phyloP scores from a whole-genome alignment of 2,888 invertebrate genomes.

The Mimumesa dahlbomi region DNA sequence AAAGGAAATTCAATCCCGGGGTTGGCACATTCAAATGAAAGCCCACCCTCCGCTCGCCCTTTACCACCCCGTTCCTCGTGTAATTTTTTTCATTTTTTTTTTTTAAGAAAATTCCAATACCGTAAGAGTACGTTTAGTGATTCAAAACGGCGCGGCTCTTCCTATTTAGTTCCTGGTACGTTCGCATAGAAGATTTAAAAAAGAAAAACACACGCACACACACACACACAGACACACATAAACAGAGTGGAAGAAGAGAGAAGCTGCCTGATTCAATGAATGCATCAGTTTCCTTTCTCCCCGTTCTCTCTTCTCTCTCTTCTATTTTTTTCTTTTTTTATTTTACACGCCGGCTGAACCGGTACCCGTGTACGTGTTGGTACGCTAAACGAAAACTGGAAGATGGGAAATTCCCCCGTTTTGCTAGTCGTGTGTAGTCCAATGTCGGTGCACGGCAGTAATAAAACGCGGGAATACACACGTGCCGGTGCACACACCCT shows the following conservation, averaged over 20 bases:
- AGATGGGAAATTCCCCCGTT: conserved; percentile 31
- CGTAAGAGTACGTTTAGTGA: conserved; percentile 34
- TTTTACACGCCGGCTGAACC: background rate
- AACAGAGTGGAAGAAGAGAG: no score
- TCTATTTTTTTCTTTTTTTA: no score
- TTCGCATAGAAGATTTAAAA: conserved; percentile 21
- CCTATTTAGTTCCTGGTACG: conserved; percentile 34
- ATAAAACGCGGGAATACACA: conserved; percentile 31
- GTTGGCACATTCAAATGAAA: conserved; percentile 28
- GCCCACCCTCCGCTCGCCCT: no score
- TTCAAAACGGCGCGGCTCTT: conserved; percentile 28
- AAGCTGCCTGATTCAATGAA: conserved; percentile 30
- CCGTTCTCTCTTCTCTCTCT: conserved; percentile 2
- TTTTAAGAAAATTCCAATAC: conserved; percentile 43
- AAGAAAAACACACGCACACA: no score
- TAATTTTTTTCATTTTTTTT: no score
- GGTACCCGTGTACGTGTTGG: background rate
- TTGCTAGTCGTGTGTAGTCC: conserved; percentile 24
- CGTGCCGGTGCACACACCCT: background rate
- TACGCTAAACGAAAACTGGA: conserved; percentile 21
- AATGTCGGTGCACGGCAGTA: conserved; percentile 24
- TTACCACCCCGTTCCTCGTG: no score
- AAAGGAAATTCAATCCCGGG: conserved; percentile 29
- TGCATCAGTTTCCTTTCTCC: conserved; percentile 14
- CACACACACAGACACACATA: no score